Percentiles rank a stretch among this genome's conserved stretches.
These are phyloP conservation scores for Scatophagus argus DNA, from an alignment of 2,113 vertebrate genomes.

Conservation along the genomic window DNA sequence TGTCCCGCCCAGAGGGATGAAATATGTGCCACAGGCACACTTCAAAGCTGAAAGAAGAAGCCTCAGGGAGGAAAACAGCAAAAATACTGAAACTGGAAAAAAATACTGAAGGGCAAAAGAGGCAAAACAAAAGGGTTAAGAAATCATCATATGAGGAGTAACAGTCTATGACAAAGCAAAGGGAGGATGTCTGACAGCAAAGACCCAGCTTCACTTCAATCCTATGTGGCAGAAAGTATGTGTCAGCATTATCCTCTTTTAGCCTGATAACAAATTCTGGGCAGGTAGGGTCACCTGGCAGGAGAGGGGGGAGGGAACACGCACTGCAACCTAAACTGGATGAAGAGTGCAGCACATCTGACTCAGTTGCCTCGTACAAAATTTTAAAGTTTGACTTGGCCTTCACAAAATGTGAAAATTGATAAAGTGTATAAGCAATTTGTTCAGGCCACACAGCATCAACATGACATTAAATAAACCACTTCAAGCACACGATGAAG, in stretches of 20 bases:
- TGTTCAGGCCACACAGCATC: not conserved
- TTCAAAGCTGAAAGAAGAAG: not conserved
- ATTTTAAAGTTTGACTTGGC: no score
- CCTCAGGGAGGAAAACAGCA: not conserved
- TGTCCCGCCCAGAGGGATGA: not conserved
- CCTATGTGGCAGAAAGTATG: not conserved
- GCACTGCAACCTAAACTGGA: not conserved
- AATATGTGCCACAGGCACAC: not conserved
- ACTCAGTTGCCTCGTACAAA: not conserved
- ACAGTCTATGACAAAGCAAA: not conserved
- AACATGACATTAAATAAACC: not conserved
- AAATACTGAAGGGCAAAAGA: not conserved
- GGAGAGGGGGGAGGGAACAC: not conserved
- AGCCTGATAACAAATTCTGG: conserved; percentile 1
- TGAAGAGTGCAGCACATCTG: not conserved
- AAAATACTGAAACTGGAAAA: not conserved
- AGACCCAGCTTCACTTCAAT: conserved; percentile 5
- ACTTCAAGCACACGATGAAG: not conserved
- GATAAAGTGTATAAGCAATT: not conserved
- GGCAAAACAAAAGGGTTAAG: not conserved
- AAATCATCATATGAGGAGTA: not conserved
- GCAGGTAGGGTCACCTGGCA: conserved; percentile 35
- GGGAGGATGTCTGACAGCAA: conserved; percentile 3
- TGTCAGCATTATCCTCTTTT: conserved; percentile 33
- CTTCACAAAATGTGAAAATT: no score